Evolutionary conservation across 2,888 invertebrate genomes (phyloP).

Genomic region (Apamea sordens): DNA sequence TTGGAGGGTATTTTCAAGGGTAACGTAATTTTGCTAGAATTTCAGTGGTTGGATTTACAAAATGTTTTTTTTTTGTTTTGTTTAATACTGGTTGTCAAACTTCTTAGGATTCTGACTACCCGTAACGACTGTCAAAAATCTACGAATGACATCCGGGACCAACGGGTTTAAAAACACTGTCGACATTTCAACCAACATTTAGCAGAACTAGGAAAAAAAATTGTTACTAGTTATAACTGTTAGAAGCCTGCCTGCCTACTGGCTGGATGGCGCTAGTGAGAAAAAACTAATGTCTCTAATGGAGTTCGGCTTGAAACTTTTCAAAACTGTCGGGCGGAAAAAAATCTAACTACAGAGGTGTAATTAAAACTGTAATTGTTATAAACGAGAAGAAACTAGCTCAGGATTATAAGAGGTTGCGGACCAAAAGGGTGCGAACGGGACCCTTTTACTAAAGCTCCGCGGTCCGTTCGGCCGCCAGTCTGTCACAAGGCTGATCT

Average conservation of each 20-base stretch:
- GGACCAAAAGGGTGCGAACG: background rate
- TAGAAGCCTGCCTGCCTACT: background rate
- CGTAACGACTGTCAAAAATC: background rate
- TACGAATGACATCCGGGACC: background rate
- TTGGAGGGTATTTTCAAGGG: constrained; percentile 13
- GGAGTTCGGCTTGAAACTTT: constrained; percentile 22
- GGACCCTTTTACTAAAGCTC: background rate
- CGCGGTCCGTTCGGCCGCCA: background rate
- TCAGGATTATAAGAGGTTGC: background rate
- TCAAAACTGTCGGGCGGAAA: constrained; percentile 12
- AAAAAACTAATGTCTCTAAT: constrained; percentile 12
- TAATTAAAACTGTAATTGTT: constrained; percentile 22
- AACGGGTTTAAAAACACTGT: background rate
- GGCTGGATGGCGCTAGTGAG: constrained; percentile 1
- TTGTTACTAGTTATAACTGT: background rate
- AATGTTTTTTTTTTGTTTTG: background rate
- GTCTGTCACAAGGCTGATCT: background rate
- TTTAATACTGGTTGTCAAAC: background rate
- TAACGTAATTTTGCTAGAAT: background rate
- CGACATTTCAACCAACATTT: background rate
- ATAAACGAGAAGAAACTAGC: background rate
- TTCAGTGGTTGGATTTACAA: background rate
- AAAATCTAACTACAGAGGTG: constrained; percentile 15
- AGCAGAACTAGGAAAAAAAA: background rate
- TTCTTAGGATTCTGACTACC: background rate